Evolutionary conservation across 2,888 invertebrate genomes (phyloP).

Genomic region (Sarcophaga carnaria): DNA sequence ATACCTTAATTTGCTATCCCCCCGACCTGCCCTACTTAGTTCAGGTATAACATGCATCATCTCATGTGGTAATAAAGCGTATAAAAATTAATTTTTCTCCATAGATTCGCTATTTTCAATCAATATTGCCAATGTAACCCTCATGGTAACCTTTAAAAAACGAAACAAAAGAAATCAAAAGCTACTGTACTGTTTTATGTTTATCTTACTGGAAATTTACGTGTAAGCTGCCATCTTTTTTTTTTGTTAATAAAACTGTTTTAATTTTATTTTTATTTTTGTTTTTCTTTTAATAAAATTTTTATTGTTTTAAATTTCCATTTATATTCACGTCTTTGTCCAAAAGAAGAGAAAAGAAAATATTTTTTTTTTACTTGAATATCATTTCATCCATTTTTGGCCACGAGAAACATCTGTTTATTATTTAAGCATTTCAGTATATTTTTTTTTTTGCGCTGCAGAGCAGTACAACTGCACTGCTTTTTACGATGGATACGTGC

Average conservation of each 20-base stretch:
- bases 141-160: background rate
- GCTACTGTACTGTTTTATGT: background rate
- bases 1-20: too few species aligned
- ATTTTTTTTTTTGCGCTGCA: background rate
- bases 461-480: background rate
- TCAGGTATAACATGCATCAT: too few species aligned
- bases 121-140: background rate
- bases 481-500: background rate
- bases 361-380: conserved; percentile 2
- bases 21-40: too few species aligned
- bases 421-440: conserved; percentile 24
- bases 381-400: background rate
- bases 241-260: background rate
- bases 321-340: background rate
- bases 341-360: background rate
- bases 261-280: too few species aligned
- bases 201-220: background rate
- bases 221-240: background rate
- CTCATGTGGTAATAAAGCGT: too few species aligned
- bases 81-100: too few species aligned
- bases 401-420: conserved; percentile 48
- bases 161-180: background rate
- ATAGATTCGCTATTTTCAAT: too few species aligned
- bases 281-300: too few species aligned
- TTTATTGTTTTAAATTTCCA: background rate